phyloP scores from a whole-genome alignment of 2,888 invertebrate species.

The Sarcophaga variegata region DNA sequence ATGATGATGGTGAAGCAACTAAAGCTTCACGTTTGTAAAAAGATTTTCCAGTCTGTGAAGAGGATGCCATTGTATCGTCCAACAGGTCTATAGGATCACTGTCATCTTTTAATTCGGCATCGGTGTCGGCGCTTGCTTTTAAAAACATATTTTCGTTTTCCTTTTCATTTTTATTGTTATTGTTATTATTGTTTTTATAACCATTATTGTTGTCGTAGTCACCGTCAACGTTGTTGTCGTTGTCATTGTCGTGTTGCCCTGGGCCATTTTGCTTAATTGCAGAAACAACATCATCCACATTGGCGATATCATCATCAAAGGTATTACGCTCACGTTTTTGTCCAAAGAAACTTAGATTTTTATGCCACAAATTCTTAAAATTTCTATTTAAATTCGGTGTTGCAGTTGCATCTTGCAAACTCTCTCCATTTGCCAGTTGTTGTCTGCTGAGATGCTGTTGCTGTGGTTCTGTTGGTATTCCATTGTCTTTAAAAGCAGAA shows the following conservation, averaged over 20 bases:
- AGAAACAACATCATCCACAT: constrained; percentile 29
- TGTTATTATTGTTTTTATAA: constrained; percentile 69
- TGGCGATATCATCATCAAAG: constrained; percentile 61
- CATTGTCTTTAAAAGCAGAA: constrained; percentile 62
- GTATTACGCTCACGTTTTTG: constrained; percentile 65
- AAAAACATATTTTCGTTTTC: constrained; percentile 35
- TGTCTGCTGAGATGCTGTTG: constrained; percentile 65
- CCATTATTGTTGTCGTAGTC: constrained; percentile 42
- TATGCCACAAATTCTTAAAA: constrained; percentile 66
- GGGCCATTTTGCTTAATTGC: constrained; percentile 40
- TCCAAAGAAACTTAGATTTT: constrained; percentile 56
- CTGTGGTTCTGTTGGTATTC: constrained; percentile 40
- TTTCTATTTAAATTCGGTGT: constrained; percentile 44
- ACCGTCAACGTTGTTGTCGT: constrained; percentile 50
- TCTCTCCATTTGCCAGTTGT: constrained; percentile 37
- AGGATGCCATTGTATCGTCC: neutral
- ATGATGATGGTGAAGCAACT: constrained; percentile 16
- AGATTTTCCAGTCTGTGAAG: neutral
- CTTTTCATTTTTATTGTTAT: constrained; percentile 57
- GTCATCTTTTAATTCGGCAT: neutral
- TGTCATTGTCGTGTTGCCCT: constrained; percentile 36
- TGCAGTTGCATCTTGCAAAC: neutral
- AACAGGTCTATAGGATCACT: neutral
- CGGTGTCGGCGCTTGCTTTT: neutral
- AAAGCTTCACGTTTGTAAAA: neutral